These are phyloP conservation scores for Achroia grisella DNA, from an alignment of 1,140 invertebrate genomes.

Conservation along the genomic window DNA sequence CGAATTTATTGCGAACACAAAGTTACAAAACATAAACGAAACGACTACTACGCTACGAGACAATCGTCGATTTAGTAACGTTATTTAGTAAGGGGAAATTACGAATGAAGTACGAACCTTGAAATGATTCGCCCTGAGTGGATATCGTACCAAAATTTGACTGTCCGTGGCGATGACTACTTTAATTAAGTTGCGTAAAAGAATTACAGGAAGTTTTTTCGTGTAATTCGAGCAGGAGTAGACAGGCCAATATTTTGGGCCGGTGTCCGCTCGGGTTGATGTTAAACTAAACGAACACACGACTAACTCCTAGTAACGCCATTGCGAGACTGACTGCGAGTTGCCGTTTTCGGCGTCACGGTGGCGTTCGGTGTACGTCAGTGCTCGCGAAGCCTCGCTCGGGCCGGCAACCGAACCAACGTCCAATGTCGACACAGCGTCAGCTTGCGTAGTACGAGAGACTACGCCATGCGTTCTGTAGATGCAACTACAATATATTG, in stretches of 20 bases:
- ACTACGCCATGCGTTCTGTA: conserved; percentile 59
- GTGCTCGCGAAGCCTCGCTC: conserved; percentile 37
- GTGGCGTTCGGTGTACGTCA: conserved; percentile 32
- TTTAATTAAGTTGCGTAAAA: conserved; percentile 36
- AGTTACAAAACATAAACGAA: conserved; percentile 57
- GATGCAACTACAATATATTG: conserved; percentile 15
- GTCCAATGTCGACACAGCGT: conserved; percentile 72
- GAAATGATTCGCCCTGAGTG: conserved; percentile 71
- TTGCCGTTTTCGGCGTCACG: conserved; percentile 2
- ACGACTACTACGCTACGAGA: conserved; percentile 52
- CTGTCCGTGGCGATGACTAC: conserved; percentile 59
- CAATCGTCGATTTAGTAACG: conserved; percentile 63
- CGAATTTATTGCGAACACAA: conserved; percentile 35
- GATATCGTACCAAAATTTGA: conserved; percentile 74
- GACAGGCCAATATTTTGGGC: conserved; percentile 74
- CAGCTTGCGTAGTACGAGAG: conserved; percentile 70
- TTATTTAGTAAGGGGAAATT: conserved; percentile 66
- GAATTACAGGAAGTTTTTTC: conserved; percentile 64
- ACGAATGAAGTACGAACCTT: conserved; percentile 72
- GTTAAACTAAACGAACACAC: conserved; percentile 67
- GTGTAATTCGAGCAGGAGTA: conserved; percentile 65
- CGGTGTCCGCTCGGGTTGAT: conserved; percentile 72
- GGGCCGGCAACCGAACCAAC: conserved; percentile 64
- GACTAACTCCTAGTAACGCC: conserved; percentile 63
- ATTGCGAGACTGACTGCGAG: conserved; percentile 68